Conservation (phyloP, 2,888 invertebrate genomes). For the Sialis lutaria region DNA sequence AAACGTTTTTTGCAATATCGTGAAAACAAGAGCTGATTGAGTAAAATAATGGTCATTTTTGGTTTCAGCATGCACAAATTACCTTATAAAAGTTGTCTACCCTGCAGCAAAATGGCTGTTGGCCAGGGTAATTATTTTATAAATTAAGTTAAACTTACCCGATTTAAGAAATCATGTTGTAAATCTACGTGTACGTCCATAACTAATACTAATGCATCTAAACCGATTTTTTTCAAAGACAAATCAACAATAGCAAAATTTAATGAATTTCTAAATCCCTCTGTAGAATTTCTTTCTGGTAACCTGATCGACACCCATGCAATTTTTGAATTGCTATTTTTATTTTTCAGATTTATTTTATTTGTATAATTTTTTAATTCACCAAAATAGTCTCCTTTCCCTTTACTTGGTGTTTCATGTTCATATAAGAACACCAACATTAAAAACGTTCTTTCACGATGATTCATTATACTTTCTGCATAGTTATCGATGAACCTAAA, state of each 20-base stretch:
- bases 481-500: constrained; percentile 55
- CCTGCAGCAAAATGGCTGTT: no score
- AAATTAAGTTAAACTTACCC: constrained; percentile 32
- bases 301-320: constrained; percentile 52
- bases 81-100: no score
- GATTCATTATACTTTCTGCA: constrained; percentile 51
- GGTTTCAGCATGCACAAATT: no score
- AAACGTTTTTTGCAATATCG: no score
- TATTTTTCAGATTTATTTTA: constrained; percentile 43
- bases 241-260: constrained; percentile 46
- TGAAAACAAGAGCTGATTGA: no score
- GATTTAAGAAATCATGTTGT: constrained; percentile 72
- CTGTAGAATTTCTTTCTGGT: constrained; percentile 21
- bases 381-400: constrained; percentile 38
- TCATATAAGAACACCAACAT: constrained; percentile 56
- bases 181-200: constrained; percentile 50
- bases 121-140: background rate
- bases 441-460: constrained; percentile 62
- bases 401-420: constrained; percentile 42
- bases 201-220: constrained; percentile 56
- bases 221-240: constrained; percentile 47
- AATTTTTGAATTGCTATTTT: constrained; percentile 46
- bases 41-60: no score
- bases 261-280: constrained; percentile 23
- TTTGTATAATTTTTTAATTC: constrained; percentile 44